Conservation (phyloP, 1,140 invertebrate species). For the Hyles vespertilio region DNA sequence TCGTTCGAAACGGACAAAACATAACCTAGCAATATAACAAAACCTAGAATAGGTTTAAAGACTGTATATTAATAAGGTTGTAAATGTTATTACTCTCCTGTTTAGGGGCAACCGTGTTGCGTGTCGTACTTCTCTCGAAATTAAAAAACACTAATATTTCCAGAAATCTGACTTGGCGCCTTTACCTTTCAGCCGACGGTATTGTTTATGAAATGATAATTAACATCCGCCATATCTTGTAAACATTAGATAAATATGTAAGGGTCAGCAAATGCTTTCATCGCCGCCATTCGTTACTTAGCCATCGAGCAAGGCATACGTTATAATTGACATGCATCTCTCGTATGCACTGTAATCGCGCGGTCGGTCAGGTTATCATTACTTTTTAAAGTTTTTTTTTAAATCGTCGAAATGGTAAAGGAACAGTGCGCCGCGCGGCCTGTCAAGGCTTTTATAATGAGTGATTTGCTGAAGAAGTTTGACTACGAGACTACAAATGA, state of each 20-base stretch:
- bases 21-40: too few species aligned
- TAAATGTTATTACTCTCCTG: too few species aligned
- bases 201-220: slow-evolving; percentile 14
- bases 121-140: too few species aligned
- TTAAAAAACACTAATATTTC: too few species aligned
- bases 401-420: slow-evolving; percentile 51
- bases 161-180: not conserved
- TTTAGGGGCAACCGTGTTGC: too few species aligned
- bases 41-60: too few species aligned
- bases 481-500: slow-evolving; percentile 55
- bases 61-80: too few species aligned
- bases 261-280: slow-evolving; percentile 27
- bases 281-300: too few species aligned
- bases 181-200: not conserved
- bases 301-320: too few species aligned
- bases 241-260: slow-evolving; percentile 21
- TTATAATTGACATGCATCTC: slow-evolving; percentile 16
- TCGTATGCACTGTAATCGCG: slow-evolving; percentile 34
- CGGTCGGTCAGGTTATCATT: slow-evolving; percentile 32
- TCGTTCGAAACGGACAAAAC: too few species aligned
- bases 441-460: slow-evolving; percentile 67
- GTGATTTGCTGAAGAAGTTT: slow-evolving; percentile 62
- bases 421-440: slow-evolving; percentile 55
- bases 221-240: slow-evolving; percentile 15
- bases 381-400: slow-evolving; percentile 12